Evolutionary conservation across 2,113 vertebrate species (phyloP), one percentile per base, ranked within the genome.

Genomic region (Cyanistes caeruleus): DNA sequence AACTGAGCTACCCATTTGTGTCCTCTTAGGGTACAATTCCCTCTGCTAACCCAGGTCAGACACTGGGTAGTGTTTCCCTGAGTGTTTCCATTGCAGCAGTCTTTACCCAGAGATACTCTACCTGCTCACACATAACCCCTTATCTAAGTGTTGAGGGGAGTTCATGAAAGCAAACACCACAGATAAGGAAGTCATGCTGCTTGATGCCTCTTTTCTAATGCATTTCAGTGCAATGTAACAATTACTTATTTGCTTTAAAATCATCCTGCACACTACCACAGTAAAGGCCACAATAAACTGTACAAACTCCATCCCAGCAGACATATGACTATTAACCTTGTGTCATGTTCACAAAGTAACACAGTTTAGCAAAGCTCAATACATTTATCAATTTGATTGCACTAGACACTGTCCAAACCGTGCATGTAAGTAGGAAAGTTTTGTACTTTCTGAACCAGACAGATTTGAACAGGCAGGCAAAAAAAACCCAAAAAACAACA

Each of bases 111-210:
- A 3, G 5, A 41, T 43, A 5, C 10, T 10, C 14, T 4, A 15
- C 23, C 33, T 72, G 49, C 53, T 81, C 68, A 33, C 27, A 23
- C n/a, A 51, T 33, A 64, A 43, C 12, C 39, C 25, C 30, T 60
- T 12, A 14, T 0, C 11, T 8, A 63, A 59, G 7, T 0, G 11
- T 5, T 14, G 1, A 28, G n/a, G 17, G n/a, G 20, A 83, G 21
- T 22, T 44, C 8, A 30, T 7, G 2, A 63, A 67, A 37, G 27
- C 58, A 72, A 84, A 27, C 10, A 22, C 3, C 72, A 52, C 39
- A 20, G 48, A 27, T 18, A 68, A 52, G 10, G 44, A 53, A 35
- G 41, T 52, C 31, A 9, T 0, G 1, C 44, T 62, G 33, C 24
- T 28, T 15, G 17, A 22, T 44, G 51, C 83, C 44, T 3, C 46